Evolutionary conservation across 2,113 vertebrate species (phyloP).

Genomic region (Rhagologus leucostigma): DNA sequence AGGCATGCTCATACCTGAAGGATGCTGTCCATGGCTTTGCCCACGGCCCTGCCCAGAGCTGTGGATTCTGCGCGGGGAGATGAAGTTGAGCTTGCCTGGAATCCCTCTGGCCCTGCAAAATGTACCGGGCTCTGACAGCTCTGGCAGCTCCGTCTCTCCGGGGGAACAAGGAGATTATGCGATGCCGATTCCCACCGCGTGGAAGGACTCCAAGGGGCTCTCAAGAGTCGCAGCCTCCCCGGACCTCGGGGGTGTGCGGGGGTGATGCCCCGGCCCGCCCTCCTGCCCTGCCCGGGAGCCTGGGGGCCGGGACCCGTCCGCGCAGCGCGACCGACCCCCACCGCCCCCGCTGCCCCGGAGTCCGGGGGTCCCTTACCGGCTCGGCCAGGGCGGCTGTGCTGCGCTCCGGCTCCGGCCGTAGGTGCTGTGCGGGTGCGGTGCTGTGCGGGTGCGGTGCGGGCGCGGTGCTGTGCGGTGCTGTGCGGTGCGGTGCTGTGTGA

Average conservation of each 20-base stretch:
- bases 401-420: background rate
- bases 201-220: background rate
- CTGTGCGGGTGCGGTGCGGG: background rate
- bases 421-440: background rate
- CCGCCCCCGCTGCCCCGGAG: no score
- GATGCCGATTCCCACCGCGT: rapidly evolving
- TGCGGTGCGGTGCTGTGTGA: no score
- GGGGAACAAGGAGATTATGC: background rate
- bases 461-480: background rate
- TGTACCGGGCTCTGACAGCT: background rate
- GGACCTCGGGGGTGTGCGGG: no score
- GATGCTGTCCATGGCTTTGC: background rate
- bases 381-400: background rate
- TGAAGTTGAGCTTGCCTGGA: background rate
- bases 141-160: background rate
- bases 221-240: background rate
- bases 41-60: background rate
- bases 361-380: background rate
- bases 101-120: background rate
- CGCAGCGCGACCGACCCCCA: background rate
- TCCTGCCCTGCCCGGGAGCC: background rate
- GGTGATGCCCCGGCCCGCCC: background rate
- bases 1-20: rapidly evolving
- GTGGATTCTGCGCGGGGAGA: background rate
- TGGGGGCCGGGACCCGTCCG: no score